Conservation (phyloP, 2,888 invertebrate species). For the Sphinx pinastri region DNA sequence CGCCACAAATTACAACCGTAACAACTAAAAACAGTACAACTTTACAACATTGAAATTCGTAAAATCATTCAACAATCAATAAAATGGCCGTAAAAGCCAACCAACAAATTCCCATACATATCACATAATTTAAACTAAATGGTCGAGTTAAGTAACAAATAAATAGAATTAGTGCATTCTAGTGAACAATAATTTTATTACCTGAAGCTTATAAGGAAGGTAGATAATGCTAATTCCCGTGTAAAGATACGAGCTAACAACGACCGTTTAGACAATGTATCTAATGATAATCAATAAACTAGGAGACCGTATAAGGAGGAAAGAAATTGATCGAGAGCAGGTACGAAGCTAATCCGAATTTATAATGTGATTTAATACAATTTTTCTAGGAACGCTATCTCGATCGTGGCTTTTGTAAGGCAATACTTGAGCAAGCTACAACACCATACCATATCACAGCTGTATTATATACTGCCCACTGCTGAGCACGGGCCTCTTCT, state of each 20-base stretch:
- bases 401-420: background rate
- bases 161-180: slow-evolving; percentile 51
- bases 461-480: too few relatives aligned
- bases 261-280: slow-evolving; percentile 27
- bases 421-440: background rate
- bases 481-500: too few relatives aligned
- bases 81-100: slow-evolving; percentile 21
- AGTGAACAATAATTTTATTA: slow-evolving; percentile 41
- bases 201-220: slow-evolving; percentile 49
- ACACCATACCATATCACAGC: too few relatives aligned
- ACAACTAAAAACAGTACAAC: background rate
- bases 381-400: slow-evolving; percentile 13
- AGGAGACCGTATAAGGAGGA: slow-evolving; percentile 20
- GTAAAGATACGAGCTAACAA: slow-evolving; percentile 26
- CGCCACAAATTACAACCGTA: background rate
- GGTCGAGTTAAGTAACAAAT: slow-evolving; percentile 48
- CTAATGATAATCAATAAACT: slow-evolving; percentile 26
- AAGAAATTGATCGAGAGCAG: slow-evolving; percentile 22
- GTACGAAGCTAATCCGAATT: slow-evolving; percentile 11
- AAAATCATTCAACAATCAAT: slow-evolving; percentile 10
- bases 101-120: slow-evolving; percentile 37
- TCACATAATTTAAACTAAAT: slow-evolving; percentile 37
- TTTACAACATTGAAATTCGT: slow-evolving; percentile 10
- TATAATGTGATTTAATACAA: slow-evolving; percentile 11
- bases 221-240: slow-evolving; percentile 48